A percentile compares a stretch with the other conserved stretches of the same genome.
These are phyloP conservation scores for Rhagonycha lutea DNA, from an alignment of 2,888 invertebrate species.

Conservation along the genomic window DNA sequence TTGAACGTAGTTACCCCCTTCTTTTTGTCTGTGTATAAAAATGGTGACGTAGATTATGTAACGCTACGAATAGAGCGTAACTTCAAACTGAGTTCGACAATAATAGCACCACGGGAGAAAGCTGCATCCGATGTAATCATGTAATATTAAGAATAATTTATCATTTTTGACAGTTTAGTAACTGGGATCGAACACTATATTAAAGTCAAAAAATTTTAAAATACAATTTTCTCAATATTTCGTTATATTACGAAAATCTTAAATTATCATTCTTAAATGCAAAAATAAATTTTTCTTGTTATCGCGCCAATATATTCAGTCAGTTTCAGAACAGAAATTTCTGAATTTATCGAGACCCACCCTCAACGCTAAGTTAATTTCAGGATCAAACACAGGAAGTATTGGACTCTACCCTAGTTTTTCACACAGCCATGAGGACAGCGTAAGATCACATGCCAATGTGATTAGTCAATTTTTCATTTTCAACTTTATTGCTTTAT, in stretches of 20 bases:
- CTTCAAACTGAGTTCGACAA: conserved; percentile 30
- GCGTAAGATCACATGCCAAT: no score
- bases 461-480: no score
- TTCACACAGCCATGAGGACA: no score
- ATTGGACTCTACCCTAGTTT: no score
- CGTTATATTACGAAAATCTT: not conserved
- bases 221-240: not conserved
- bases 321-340: no score
- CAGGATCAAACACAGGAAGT: no score
- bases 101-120: conserved; percentile 27
- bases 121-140: conserved; percentile 33
- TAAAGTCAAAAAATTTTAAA: conserved; percentile 23
- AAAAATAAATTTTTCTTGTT: no score
- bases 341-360: no score
- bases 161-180: conserved; percentile 41
- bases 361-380: no score
- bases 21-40: conserved; percentile 1
- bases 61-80: conserved; percentile 23
- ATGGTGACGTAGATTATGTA: conserved; percentile 21
- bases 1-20: not conserved
- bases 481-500: no score
- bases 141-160: conserved; percentile 44
- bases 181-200: conserved; percentile 27
- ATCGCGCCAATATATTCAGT: no score
- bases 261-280: not conserved